Evolutionary conservation across 2,797 vertebrate species (phyloP).

Genomic region (Pyrocephalus nanus): DNA sequence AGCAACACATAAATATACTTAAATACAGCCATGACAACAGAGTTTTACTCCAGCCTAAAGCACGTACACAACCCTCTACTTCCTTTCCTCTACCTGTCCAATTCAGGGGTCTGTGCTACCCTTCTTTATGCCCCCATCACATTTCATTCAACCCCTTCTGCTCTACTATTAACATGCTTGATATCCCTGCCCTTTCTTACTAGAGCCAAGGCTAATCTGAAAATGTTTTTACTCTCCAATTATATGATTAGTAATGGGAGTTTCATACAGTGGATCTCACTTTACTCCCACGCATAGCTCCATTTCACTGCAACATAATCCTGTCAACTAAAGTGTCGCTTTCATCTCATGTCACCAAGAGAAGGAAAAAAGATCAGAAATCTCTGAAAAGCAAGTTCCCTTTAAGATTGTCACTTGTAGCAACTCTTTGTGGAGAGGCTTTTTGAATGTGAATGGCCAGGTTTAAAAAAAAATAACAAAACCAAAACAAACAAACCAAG

Average conservation of each 20-base stretch:
- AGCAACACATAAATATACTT: not conserved
- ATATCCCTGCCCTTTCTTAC: not conserved
- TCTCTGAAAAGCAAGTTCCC: not conserved
- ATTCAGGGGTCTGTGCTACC: not conserved
- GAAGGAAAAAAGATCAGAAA: not conserved
- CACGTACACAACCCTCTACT: not conserved
- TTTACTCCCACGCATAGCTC: not conserved
- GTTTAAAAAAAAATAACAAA: not conserved
- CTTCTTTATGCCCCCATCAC: not conserved
- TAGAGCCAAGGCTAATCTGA: slow-evolving; percentile 2
- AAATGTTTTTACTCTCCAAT: slow-evolving; percentile 29
- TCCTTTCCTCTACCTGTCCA: not conserved
- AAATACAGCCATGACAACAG: not conserved
- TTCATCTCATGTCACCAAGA: not conserved
- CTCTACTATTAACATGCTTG: not conserved
- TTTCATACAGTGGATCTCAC: not conserved
- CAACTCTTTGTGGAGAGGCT: not conserved
- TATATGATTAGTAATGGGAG: slow-evolving; percentile 3
- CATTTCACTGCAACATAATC: slow-evolving; percentile 3
- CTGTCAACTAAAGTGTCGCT: not conserved
- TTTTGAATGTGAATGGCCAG: not conserved
- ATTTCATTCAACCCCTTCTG: not conserved
- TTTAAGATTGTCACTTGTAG: not conserved
- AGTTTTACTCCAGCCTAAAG: not conserved
- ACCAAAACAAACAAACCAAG: not conserved